These are phyloP conservation scores for Nycteola revayana DNA, from an alignment of 2,888 invertebrate genomes.

Conservation along the genomic window DNA sequence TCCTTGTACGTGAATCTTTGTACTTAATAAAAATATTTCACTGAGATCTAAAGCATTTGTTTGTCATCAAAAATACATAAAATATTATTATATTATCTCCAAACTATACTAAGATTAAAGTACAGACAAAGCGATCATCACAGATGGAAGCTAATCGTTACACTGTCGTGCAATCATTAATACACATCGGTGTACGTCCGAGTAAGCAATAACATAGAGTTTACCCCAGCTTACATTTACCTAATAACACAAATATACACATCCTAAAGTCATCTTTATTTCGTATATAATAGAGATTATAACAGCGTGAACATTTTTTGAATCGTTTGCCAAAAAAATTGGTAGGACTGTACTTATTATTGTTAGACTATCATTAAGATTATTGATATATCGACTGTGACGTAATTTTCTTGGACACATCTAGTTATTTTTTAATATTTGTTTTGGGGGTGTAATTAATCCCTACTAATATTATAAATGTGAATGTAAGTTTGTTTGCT, in stretches of 20 bases:
- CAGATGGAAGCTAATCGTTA: conserved; percentile 70
- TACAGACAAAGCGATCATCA: conserved; percentile 50
- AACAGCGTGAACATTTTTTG: not conserved
- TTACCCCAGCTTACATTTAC: conserved; percentile 30
- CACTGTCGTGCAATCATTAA: conserved; percentile 67
- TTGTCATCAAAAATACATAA: too few relatives aligned
- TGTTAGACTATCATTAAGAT: conserved; percentile 63
- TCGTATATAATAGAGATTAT: conserved; percentile 4
- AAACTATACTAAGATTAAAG: conserved; percentile 28
- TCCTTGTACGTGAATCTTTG: too few relatives aligned
- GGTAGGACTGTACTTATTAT: conserved; percentile 34
- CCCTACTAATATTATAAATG: too few relatives aligned
- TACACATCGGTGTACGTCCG: conserved; percentile 67
- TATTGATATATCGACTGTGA: conserved; percentile 62
- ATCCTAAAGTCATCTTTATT: too few relatives aligned
- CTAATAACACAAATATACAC: too few relatives aligned
- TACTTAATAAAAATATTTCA: too few relatives aligned
- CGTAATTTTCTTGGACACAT: conserved; percentile 35
- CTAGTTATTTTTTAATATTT: conserved; percentile 13
- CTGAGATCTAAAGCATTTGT: too few relatives aligned
- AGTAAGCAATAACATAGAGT: conserved; percentile 50
- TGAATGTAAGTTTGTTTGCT: too few relatives aligned
- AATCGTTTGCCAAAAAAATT: conserved; percentile 12
- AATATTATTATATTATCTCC: conserved; percentile 30
- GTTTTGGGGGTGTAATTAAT: conserved; percentile 5